These are phyloP conservation scores for Heliconius eleuchia DNA, from an alignment of 1,140 invertebrate genomes.

Conservation along the genomic window DNA sequence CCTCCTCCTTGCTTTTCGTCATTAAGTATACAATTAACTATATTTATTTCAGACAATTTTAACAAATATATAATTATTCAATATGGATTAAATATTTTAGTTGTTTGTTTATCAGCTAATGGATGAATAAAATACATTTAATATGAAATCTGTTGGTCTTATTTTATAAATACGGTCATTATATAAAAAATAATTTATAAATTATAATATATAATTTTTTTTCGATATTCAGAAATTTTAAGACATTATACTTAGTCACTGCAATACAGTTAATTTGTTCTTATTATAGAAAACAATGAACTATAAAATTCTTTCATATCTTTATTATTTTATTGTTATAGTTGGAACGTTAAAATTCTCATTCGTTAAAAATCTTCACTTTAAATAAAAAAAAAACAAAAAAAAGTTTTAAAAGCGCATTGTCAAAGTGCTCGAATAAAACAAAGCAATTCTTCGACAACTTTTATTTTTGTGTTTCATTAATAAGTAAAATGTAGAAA, in stretches of 20 bases:
- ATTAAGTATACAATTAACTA: no score
- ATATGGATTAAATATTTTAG: no score
- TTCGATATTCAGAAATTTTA: background rate
- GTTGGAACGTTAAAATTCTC: background rate
- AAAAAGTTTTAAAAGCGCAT: background rate
- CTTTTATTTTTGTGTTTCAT: background rate
- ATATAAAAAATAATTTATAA: no score
- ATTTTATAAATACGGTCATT: no score
- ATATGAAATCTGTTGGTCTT: no score
- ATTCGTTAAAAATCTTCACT: background rate
- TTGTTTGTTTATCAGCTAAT: no score
- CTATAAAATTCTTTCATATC: background rate
- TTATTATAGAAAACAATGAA: background rate
- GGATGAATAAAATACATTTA: no score
- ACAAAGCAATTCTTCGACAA: background rate
- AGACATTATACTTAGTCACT: background rate
- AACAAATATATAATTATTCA: no score
- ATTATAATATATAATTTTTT: no score
- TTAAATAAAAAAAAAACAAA: background rate
- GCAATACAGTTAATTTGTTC: background rate
- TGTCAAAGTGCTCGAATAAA: background rate
- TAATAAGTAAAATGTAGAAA: background rate
- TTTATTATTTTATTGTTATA: background rate
- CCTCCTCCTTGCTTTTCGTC: no score
- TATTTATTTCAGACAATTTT: no score